Conservation (phyloP, 1,140 invertebrate genomes). For the Triops longicaudatus region DNA sequence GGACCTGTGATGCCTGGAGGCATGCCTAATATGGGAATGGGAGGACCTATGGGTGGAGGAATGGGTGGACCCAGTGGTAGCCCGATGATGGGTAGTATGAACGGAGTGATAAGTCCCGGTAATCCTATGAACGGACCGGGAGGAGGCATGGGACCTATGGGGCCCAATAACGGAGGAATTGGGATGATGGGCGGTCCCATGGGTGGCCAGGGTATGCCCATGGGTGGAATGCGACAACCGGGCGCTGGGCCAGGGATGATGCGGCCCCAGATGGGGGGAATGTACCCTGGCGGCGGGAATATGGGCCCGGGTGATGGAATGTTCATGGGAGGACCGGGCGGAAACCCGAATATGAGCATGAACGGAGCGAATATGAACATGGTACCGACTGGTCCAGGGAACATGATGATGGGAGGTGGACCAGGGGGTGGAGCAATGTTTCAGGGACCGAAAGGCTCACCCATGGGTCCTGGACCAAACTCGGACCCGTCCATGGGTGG, state of each 20-base stretch:
- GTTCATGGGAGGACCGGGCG: slow-evolving; percentile 32
- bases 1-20: slow-evolving; percentile 27
- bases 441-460: slow-evolving; percentile 33
- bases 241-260: slow-evolving; percentile 34
- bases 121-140: slow-evolving; percentile 30
- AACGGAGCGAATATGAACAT: slow-evolving; percentile 34
- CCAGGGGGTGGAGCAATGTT: slow-evolving; percentile 32
- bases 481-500: slow-evolving; percentile 34
- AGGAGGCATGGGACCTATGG: slow-evolving; percentile 29
- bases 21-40: slow-evolving; percentile 31
- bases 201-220: slow-evolving; percentile 34
- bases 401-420: slow-evolving; percentile 35
- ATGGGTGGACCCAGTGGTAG: slow-evolving; percentile 26
- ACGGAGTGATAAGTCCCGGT: slow-evolving; percentile 32
- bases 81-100: slow-evolving; percentile 32
- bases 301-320: slow-evolving; percentile 32
- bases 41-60: slow-evolving; percentile 33
- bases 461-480: slow-evolving; percentile 31
- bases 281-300: slow-evolving; percentile 27
- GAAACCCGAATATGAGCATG: slow-evolving; percentile 34
- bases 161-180: slow-evolving; percentile 30
- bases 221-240: slow-evolving; percentile 34
- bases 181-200: slow-evolving; percentile 34
- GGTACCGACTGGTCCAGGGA: slow-evolving; percentile 31
- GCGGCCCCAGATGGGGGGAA: slow-evolving; percentile 30